These are phyloP conservation scores for Melanotus villosus DNA, from an alignment of 2,888 invertebrate species.

Conservation along the genomic window DNA sequence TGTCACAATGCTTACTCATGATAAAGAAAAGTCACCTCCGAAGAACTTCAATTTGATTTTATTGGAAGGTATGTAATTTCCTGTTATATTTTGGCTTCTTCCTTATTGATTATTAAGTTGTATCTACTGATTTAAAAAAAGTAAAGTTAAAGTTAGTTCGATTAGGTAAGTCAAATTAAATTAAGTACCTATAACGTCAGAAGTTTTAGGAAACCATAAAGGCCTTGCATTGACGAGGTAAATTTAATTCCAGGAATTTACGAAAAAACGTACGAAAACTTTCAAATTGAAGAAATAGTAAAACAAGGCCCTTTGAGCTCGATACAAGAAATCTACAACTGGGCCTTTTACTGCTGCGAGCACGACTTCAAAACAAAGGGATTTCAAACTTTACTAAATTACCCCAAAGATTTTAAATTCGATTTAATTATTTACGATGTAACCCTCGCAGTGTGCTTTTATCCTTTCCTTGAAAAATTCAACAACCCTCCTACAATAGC, in stretches of 20 bases:
- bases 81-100: too few species aligned
- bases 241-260: conserved; percentile 19
- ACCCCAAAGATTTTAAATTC: conserved; percentile 52
- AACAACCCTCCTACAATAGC: conserved; percentile 47
- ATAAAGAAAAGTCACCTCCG: conserved; percentile 27
- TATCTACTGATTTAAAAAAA: too few species aligned
- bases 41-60: conserved; percentile 40
- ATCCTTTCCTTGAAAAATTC: conserved; percentile 52
- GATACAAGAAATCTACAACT: not conserved
- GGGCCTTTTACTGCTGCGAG: conserved; percentile 20
- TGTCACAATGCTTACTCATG: conserved; percentile 42
- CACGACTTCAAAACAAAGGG: conserved; percentile 42
- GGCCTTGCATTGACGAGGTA: not conserved
- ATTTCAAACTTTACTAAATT: conserved; percentile 45
- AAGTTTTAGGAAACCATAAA: too few species aligned
- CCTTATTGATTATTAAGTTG: too few species aligned
- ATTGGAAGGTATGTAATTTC: conserved; percentile 38
- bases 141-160: not conserved
- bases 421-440: conserved; percentile 54
- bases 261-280: not conserved
- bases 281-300: conserved; percentile 9
- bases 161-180: not conserved
- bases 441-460: conserved; percentile 48
- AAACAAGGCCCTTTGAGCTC: not conserved
- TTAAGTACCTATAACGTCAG: not conserved